Evolutionary conservation across 2,113 vertebrate genomes (phyloP).

Genomic region (Centropus bengalensis): DNA sequence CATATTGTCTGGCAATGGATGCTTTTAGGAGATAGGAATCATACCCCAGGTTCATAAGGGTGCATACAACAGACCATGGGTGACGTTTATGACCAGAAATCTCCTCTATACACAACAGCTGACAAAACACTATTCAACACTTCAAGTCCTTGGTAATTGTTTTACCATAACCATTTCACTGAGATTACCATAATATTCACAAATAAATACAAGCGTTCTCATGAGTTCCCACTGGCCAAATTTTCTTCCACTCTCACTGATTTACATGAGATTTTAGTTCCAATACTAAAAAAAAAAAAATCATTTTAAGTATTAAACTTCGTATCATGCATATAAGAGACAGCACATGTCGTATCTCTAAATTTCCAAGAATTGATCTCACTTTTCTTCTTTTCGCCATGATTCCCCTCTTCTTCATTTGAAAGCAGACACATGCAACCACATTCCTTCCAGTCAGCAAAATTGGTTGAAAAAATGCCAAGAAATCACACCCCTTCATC

Average conservation of each 20-base stretch:
- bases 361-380: conserved; percentile 53
- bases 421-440: conserved; percentile 33
- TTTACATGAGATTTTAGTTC: background rate
- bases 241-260: background rate
- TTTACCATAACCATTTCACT: background rate
- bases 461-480: conserved; percentile 61
- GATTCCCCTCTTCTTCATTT: background rate
- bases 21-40: background rate
- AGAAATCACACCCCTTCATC: conserved; percentile 13
- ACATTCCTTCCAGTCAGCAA: conserved; percentile 57
- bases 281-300: background rate
- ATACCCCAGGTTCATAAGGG: fast-evolving
- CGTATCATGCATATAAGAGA: background rate
- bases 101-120: background rate
- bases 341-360: conserved; percentile 25
- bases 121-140: background rate
- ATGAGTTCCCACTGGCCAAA: background rate
- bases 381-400: background rate
- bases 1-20: background rate
- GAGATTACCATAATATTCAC: background rate
- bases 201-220: background rate
- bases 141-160: background rate
- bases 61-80: too few relatives aligned
- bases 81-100: background rate
- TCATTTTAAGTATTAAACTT: background rate